These are phyloP conservation scores for Triplophysa tibetana DNA, from an alignment of 2,113 vertebrate genomes.

Conservation along the genomic window DNA sequence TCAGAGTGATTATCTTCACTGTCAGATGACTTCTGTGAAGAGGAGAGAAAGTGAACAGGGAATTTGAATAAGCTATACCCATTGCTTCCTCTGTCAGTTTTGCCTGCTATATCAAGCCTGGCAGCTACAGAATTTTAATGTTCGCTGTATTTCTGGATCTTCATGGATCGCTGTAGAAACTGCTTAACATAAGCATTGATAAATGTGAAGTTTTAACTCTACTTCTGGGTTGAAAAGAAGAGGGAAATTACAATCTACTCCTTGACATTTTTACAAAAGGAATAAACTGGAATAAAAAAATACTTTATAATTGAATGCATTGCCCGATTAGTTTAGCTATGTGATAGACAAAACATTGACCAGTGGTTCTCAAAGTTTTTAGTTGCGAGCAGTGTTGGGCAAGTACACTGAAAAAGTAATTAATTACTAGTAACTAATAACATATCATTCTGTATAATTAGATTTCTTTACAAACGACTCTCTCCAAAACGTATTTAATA, in stretches of 20 bases:
- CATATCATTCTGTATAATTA: too few species aligned
- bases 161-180: neutral
- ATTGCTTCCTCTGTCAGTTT: slow-evolving; percentile 26
- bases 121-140: slow-evolving; percentile 10
- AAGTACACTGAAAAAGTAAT: too few species aligned
- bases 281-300: neutral
- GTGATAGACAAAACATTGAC: too few species aligned
- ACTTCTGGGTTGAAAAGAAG: neutral
- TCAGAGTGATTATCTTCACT: slow-evolving; percentile 50
- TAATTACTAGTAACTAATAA: too few species aligned
- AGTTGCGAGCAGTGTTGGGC: too few species aligned
- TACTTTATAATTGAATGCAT: too few species aligned
- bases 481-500: too few species aligned
- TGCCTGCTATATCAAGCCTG: neutral
- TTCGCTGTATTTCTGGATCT: neutral
- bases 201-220: neutral
- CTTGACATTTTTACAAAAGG: neutral
- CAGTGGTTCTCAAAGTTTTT: too few species aligned
- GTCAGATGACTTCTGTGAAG: slow-evolving; percentile 24
- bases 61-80: slow-evolving; percentile 11
- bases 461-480: too few species aligned
- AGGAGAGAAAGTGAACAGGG: slow-evolving; percentile 7
- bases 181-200: neutral
- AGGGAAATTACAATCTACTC: neutral
- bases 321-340: too few species aligned